Conservation (phyloP, 2,888 invertebrate species). For the Ptilodon capucinus region DNA sequence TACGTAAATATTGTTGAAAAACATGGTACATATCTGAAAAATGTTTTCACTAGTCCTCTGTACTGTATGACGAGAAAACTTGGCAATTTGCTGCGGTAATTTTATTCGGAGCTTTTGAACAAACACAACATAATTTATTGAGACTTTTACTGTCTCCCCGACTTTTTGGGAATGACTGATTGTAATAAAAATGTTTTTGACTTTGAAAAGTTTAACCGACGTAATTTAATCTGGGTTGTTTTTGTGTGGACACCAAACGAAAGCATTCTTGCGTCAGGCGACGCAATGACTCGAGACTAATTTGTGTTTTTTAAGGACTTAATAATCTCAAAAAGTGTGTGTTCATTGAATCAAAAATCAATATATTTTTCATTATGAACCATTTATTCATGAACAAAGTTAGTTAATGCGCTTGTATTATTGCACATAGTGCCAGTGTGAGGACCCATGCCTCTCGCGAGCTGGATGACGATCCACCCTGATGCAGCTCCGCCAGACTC, state of each 20-base stretch:
- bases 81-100: not conserved
- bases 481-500: slow-evolving; percentile 75
- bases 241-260: not conserved
- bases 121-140: not conserved
- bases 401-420: slow-evolving; percentile 54
- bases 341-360: slow-evolving; percentile 24
- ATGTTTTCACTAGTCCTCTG: not conserved
- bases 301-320: no score
- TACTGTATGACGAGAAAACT: not conserved
- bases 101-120: not conserved
- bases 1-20: no score
- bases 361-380: slow-evolving; percentile 57
- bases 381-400: slow-evolving; percentile 67
- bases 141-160: not conserved
- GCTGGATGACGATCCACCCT: slow-evolving; percentile 44
- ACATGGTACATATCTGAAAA: no score
- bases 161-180: not conserved
- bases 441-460: slow-evolving; percentile 29
- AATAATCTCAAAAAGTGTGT: no score
- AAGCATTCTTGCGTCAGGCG: no score
- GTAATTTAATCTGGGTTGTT: not conserved
- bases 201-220: not conserved
- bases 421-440: slow-evolving; percentile 45
- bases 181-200: not conserved
- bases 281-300: no score